phyloP scores from a whole-genome alignment of 2,797 vertebrate species.

The Enteromius mattozi region DNA sequence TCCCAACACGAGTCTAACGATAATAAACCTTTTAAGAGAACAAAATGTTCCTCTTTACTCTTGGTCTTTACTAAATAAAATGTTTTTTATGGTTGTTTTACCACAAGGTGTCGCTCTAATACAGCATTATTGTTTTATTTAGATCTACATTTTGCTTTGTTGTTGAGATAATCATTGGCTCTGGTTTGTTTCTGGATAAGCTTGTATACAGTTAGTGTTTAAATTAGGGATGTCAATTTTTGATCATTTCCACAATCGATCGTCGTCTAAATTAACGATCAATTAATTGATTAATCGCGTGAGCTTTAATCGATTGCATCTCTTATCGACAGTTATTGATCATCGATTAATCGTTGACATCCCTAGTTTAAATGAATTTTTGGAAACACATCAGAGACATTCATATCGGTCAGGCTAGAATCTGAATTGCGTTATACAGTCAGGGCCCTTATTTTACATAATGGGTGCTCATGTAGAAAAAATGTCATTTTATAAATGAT shows the following conservation, averaged over 20 bases:
- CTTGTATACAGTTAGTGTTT: neutral
- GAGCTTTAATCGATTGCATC: no score
- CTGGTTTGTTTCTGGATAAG: neutral
- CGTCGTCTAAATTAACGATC: no score
- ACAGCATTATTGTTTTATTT: neutral
- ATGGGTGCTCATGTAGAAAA: neutral
- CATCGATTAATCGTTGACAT: no score
- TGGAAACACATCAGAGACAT: neutral
- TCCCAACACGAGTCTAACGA: constrained; percentile 77
- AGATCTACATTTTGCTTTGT: neutral
- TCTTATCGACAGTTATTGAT: no score
- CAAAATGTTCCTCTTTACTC: constrained; percentile 64
- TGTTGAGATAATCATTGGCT: neutral
- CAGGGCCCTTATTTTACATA: neutral
- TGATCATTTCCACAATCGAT: no score
- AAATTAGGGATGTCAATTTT: no score
- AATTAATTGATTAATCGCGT: no score
- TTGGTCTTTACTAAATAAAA: neutral
- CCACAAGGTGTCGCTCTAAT: constrained; percentile 5
- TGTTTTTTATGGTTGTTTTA: neutral
- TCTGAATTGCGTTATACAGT: neutral
- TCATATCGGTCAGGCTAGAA: neutral
- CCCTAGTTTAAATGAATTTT: neutral
- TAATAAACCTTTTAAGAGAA: constrained; percentile 84
- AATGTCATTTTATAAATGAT: neutral